Evolutionary conservation across 2,888 invertebrate species (phyloP).

Genomic region (Leucania comma): DNA sequence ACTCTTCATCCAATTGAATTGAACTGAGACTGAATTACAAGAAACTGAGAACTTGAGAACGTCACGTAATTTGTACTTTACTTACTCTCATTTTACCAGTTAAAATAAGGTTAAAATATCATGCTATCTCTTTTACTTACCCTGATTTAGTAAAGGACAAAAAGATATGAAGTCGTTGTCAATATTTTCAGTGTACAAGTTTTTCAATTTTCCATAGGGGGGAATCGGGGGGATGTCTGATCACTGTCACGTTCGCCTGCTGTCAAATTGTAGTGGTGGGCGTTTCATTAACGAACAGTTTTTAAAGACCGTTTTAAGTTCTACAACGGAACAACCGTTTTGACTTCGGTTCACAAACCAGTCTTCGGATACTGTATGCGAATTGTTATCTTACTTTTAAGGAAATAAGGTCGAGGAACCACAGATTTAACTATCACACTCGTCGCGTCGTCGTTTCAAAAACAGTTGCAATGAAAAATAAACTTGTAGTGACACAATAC

Average conservation of each 20-base stretch:
- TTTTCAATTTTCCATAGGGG: conserved; percentile 13
- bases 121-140: conserved; percentile 8
- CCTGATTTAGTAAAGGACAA: neutral
- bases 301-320: too few species aligned
- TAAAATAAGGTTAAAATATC: neutral
- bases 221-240: conserved; percentile 18
- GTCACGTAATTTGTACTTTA: neutral
- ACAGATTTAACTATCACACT: too few species aligned
- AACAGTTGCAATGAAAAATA: too few species aligned
- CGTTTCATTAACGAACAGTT: too few species aligned
- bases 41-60: neutral
- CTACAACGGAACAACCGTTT: too few species aligned
- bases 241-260: conserved; percentile 16
- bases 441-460: too few species aligned
- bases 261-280: too few species aligned
- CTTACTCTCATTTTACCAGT: neutral
- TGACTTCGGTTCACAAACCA: too few species aligned
- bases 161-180: neutral
- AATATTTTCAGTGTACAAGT: neutral
- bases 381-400: too few species aligned
- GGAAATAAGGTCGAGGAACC: too few species aligned
- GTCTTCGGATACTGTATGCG: too few species aligned
- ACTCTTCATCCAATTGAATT: conserved; percentile 2
- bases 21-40: conserved; percentile 4
- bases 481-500: too few species aligned